Evolutionary conservation across 2,888 invertebrate species (phyloP), one percentile per base, ranked within the genome.

Genomic region (Hydriomena furcata): DNA sequence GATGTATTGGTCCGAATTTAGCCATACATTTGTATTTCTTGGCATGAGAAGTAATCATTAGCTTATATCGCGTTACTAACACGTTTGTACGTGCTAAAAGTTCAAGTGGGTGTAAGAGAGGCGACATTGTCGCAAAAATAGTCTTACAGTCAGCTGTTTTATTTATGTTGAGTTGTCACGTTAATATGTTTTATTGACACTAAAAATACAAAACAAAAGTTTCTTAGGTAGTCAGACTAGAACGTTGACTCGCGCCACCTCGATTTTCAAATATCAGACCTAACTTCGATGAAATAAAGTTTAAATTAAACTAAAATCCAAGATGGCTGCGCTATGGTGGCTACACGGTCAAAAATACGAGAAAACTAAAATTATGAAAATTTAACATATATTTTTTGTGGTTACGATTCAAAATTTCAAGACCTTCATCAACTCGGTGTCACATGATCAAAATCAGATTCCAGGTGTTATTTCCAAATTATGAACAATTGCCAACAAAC

Each of bases 91-190:
- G 59, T 55, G 64, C 57, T 63, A 67, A 73, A 73, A 76, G 65
- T 74, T 74, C 65, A 71, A 71, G 78, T 78, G 79, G 77, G 78
- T 74, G 80, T 74, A 64, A 70, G 68, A 69, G 66, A 63, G 59
- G 65, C 73, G 86, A 79, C 83, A 82, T 84, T 85, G 82, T 68
- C 55, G 61, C 72, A 7, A 72, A 84, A 87, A 88, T 87, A 84
- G 73, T 68, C 57, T 58, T 64, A 74, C 81, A 76, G 77, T 80
- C 81, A 79, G 69, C 69, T 60, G 63, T 70, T 70, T 70, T 65
- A 78, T 70, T 76, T 79, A 21, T 25, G 10, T 20, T 10, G 20
- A 35, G 31, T 31, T 31, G 30, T 12, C 12, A 12, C 10, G 7
- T 30, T 2, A n/a, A 7, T 7, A 31, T 13, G 13, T 12, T 10